Base-by-base conservation (phyloP, 2,888 invertebrate genomes). In the Theristus sp. region DNA sequence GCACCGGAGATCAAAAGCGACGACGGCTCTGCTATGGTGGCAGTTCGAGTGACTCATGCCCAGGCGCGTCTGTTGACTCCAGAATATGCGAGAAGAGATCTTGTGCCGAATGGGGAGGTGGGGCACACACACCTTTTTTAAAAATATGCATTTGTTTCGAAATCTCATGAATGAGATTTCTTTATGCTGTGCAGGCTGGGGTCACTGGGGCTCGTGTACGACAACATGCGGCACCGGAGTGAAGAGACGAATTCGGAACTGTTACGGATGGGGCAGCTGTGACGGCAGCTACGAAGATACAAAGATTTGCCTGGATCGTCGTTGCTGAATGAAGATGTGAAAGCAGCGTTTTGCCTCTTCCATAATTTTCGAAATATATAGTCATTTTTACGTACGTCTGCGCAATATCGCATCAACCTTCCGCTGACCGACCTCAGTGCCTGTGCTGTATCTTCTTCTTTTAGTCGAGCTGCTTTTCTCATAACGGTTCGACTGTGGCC, bases 181-280 rank as follows among this genome's bases (percentile, higher is more conserved):
- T n/a, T n/a, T n/a, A n/a, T n/a, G n/a, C n/a, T 28, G 64, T 69
- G 57, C 62, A 71, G 71, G 72, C 47, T 71, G 72, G 72, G 72
- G 72, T 55, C 69, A 68, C 60, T 72, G 72, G 72, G 67, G 67
- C 2, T 62, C 67, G 28, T 71, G 71, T 57, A 66, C 67, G 38
- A 66, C 67, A 62, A 65, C 67, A n/a, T 70, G 70, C 64, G 69
- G 72, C 31, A 64, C 64, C 38, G 71, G 72, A 3, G 61, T 68
- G 38, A 65, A 70, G 29, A 66, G 69, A 61, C 64, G 72, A 28
- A 67, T 72, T 26, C 64, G 72, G 56, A 73, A 73, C 61, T 72
- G 72, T 58, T 72, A 72, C 61, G 72, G 72, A 24, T 62, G 63
- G 29, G 71, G 71, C 20, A 60, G 65, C 22, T 72, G 72, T 57